Evolutionary conservation across 2,113 vertebrate species (phyloP).

Genomic region (Pardalotus punctatus): DNA sequence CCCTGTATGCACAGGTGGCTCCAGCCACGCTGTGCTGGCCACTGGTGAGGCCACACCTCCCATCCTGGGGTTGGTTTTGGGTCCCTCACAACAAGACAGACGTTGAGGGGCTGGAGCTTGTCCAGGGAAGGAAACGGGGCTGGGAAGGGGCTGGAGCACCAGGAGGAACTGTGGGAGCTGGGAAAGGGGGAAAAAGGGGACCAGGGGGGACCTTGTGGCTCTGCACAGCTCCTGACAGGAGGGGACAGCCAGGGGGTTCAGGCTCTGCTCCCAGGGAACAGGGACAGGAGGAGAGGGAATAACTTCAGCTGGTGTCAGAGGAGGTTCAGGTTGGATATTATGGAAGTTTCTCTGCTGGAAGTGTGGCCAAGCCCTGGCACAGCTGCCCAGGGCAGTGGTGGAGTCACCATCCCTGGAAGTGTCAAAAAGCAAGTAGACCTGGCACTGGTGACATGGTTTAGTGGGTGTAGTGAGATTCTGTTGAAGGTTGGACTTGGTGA

Average conservation of each 20-base stretch:
- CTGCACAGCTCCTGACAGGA: neutral
- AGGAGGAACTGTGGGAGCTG: neutral
- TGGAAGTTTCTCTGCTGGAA: neutral
- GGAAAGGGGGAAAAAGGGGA: neutral
- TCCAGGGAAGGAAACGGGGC: accelerated
- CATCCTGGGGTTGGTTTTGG: neutral
- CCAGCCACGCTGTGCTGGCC: neutral
- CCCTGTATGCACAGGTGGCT: neutral
- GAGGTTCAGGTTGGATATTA: accelerated
- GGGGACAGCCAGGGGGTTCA: neutral
- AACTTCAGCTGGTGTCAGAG: accelerated
- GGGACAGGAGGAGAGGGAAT: neutral
- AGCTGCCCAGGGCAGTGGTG: neutral
- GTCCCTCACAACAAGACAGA: accelerated
- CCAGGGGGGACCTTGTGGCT: neutral
- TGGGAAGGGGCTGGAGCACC: neutral
- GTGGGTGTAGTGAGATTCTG: neutral
- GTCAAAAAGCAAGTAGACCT: accelerated
- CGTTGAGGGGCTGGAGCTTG: accelerated
- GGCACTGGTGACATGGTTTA: neutral
- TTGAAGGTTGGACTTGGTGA: neutral
- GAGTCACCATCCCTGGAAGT: neutral
- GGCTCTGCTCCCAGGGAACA: neutral
- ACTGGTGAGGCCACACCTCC: neutral
- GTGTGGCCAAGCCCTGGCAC: neutral